Conservation (phyloP, 2,113 vertebrate species). For the Salvelinus alpinus region DNA sequence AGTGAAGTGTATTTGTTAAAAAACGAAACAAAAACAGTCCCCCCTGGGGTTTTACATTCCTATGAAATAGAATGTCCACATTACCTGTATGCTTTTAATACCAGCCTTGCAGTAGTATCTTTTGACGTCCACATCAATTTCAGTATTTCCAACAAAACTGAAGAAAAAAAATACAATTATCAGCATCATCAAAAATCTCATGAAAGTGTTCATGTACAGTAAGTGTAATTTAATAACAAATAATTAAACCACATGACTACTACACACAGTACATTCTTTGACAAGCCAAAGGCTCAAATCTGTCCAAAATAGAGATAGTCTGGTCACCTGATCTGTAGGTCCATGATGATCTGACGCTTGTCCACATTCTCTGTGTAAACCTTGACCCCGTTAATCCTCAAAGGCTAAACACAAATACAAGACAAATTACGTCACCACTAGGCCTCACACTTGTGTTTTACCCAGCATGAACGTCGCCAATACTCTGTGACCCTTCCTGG, state of each 20-base stretch:
- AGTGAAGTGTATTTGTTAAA: no score
- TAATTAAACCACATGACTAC: neutral
- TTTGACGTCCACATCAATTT: constrained; percentile 94
- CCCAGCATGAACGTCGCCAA: constrained; percentile 40
- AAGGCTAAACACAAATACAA: constrained; percentile 76
- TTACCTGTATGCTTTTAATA: constrained; percentile 95
- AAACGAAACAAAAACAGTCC: no score
- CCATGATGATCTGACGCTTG: constrained; percentile 96
- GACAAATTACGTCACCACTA: neutral
- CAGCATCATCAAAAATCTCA: neutral
- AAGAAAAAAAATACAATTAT: constrained; percentile 21
- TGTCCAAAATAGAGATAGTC: neutral
- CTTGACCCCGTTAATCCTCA: constrained; percentile 94
- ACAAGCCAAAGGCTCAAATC: neutral
- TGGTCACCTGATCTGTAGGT: constrained; percentile 93
- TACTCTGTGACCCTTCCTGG: constrained; percentile 31
- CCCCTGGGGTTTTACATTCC: neutral
- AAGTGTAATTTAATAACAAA: no score
- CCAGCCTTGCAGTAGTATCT: constrained; percentile 96
- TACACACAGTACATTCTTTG: neutral
- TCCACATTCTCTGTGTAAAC: constrained; percentile 98
- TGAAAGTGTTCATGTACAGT: no score
- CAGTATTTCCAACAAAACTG: constrained; percentile 95
- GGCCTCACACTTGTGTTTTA: neutral
- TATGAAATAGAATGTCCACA: neutral